Base-by-base conservation (phyloP, 92 coral and sea anemone species). In the Pocillopora grandis region DNA sequence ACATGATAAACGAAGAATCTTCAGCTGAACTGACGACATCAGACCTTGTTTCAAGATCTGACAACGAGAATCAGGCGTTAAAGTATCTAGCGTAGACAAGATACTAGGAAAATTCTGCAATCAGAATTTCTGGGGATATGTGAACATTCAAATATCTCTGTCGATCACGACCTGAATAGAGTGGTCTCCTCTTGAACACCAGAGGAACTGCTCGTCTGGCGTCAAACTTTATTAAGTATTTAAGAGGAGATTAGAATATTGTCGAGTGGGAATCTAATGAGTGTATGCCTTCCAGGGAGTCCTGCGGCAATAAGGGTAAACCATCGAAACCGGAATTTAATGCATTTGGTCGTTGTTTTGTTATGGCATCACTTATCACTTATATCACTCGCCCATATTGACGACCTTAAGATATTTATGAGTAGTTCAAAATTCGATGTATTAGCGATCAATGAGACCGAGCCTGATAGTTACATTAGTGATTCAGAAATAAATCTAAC, bases 171-270 rank as follows among this genome's bases (percentile, higher is more conserved):
- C 77, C 48, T 87, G 57, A 87, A 82, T 58, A 80, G 87, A 66
- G 90, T 76, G 71, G 62, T 23, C 37, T 87, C 64, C 90, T 75
- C 86, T 76, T 86, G 65, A 86, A 70, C 73, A 86, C 71, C 71
- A 58, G 71, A 70, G 86, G 87, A 86, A 86, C 79, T 70, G 78
- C 85, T 57, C 79, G 68, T 61, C 27, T 27, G 27, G 27, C 27
- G 27, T 62, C 18, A 62, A 2, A 62, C 19, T 2, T 62, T 62
- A 62, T 62, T 62, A 3, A 14, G 35, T 58, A 52, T 42, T 2
- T 62, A 35, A 9, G 21, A 33, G 55, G 63, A 57, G 66, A 62
- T 62, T 62, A 62, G 66, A 62, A 62, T 62, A 62, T 62, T 62
- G 66, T 14, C 66, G 18, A 62, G 16, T 10, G 66, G 18, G 66